Base-by-base conservation (phyloP, 2,888 invertebrate species). In the Capitulum mitella region DNA sequence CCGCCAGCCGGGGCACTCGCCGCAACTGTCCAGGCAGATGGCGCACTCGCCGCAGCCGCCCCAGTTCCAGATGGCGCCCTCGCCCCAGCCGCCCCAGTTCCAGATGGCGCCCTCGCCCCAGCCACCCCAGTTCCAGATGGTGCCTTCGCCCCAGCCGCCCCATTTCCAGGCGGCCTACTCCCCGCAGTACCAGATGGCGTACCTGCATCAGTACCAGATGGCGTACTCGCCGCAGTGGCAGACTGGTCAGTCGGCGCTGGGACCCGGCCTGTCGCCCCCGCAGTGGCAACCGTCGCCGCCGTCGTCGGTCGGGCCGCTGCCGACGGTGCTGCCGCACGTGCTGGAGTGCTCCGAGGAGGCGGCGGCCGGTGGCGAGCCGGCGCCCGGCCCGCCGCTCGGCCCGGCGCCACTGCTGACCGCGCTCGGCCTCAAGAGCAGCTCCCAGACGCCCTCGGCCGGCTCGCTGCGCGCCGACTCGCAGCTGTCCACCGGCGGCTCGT, bases 381-480 rank as follows among this genome's bases (percentile, higher is more conserved):
- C 58, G 29, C n/a, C 43, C 6, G 58, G 29, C 8, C 58, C 40
- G 37, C 10, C 37, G 70, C 70, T 70, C 8, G 70, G 70, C 26
- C 70, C 70, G 79, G 61, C 77, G 64, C 79, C 79, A 19, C 76
- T 79, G 77, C 77, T 79, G 61, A 79, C 79, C 3, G 79, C 77
- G 58, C 79, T 79, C 22, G 79, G 79, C 32, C 48, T 77, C 58
- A 79, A 79, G 37, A 75, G 54, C 43, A 32, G 19, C 37, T 74
- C 74, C n/a, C 12, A n/a, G n/a, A n/a, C 10, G 26, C 12, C 22
- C 26, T 29, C 78, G 40, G 54, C 40, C 54, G 40, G 1, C 40
- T n/a, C 58, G n/a, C 26, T 40, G n/a, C n/a, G 58, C 10, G 37
- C 22, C 26, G 40, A 40, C 37, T 70, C 70, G 37, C 70, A 40